phyloP scores from a whole-genome alignment of 1,140 invertebrate species.

The Frieseomelitta varia region DNA sequence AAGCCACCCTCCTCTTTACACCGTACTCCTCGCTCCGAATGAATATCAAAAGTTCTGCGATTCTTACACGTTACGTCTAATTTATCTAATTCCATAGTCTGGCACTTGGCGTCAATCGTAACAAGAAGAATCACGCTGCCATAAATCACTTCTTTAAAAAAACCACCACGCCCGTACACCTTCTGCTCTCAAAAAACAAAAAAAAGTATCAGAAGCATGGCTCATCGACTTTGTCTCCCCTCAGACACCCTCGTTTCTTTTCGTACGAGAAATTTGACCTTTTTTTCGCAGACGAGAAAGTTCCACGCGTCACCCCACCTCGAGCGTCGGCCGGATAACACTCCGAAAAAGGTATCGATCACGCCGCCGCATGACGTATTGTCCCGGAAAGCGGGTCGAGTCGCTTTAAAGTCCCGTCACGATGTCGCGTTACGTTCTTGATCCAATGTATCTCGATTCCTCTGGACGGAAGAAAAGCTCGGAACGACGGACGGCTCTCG shows the following conservation, averaged over 20 bases:
- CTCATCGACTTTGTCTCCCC: neutral
- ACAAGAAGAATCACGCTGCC: neutral
- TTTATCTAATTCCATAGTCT: no score
- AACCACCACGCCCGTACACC: neutral
- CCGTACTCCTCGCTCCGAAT: neutral
- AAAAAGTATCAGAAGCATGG: neutral
- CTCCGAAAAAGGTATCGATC: slow-evolving; percentile 12
- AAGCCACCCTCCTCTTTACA: neutral
- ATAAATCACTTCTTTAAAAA: neutral
- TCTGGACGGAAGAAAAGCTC: neutral
- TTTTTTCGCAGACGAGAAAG: neutral
- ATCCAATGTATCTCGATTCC: neutral
- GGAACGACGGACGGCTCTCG: neutral
- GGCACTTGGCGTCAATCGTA: no score
- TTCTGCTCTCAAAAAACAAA: neutral
- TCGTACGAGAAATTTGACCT: neutral
- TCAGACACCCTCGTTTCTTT: neutral
- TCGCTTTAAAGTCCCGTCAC: neutral
- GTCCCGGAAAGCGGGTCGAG: neutral
- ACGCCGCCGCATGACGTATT: neutral
- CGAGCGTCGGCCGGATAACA: neutral
- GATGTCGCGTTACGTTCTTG: neutral
- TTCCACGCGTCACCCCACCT: no score
- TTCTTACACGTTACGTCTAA: neutral
- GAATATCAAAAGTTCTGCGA: neutral